Percentiles rank a stretch among this genome's conserved stretches.
Conservation (phyloP, 2,888 invertebrate genomes). For the Dimorphilus gyrociliatus region DNA sequence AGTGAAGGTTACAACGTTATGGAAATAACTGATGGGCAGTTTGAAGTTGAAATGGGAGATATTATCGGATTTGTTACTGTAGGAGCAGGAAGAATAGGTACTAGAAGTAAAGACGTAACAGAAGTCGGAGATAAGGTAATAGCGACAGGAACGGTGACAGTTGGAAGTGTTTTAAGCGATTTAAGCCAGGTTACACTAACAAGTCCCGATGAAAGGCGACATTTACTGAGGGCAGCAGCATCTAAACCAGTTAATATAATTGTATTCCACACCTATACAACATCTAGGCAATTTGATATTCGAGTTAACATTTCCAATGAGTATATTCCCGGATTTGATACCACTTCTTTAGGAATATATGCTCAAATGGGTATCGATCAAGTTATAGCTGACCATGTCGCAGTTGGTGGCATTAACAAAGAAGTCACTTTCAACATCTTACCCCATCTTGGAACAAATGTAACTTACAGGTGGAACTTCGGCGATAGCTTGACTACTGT, state of each 20-base stretch:
- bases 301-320: background rate
- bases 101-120: no score
- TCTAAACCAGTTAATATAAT: conserved; percentile 2
- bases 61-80: conserved; percentile 13
- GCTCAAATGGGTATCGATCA: conserved; percentile 1
- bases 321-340: background rate
- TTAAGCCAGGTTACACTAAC: background rate
- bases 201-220: conserved; percentile 4
- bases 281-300: background rate
- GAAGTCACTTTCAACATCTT: background rate
- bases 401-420: background rate
- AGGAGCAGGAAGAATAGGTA: conserved; percentile 1
- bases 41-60: conserved; percentile 14
- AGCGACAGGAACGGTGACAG: no score
- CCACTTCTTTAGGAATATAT: conserved; percentile 5
- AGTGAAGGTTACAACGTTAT: conserved; percentile 11
- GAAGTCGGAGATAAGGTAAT: no score
- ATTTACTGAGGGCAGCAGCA: conserved; percentile 9
- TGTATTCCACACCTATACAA: conserved; percentile 9
- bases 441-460: conserved; percentile 15
- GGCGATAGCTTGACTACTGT: conserved; percentile 16
- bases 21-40: background rate
- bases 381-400: background rate
- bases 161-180: background rate
- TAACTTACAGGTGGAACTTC: conserved; percentile 24